Base-by-base conservation (phyloP, 1,140 invertebrate genomes). In the Rhagoletis zephyria region DNA sequence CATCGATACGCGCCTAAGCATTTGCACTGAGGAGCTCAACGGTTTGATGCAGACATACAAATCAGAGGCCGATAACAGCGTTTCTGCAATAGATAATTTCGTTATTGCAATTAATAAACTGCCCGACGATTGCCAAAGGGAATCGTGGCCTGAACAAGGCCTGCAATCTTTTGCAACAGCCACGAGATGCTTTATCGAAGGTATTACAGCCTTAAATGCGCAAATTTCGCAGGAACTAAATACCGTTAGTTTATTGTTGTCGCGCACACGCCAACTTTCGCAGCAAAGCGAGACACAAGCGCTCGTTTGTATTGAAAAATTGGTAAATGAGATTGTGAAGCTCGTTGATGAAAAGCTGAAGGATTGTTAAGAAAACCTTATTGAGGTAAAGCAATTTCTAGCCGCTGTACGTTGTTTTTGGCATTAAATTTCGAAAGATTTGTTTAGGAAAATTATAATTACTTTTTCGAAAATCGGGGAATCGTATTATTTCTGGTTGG, bases 111-210 rank as follows among this genome's bases (percentile, higher is more conserved):
- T 85, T 42, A 14, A 59, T 30, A 59, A 59, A 59, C 59, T 85
- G 30, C 51, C 81, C 19, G 40, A 59, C 19, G 19, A 19, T 4
- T 85, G 81, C 16, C n/a, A 59, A 10, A 14, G 45, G 3, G 40
- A 42, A 5, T 48, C 42, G 40, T 4, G 4, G 42, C 7, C 12
- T 48, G 14, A 48, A 16, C 4, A 6, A 12, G 10, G 12, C 12
- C 16, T 40, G 0, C 48, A 12, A 3, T 10, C 16, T 40, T 85
- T 85, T 16, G 48, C 81, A 1, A 30, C 7, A 2, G 7, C 5
- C 10, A 85, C 81, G 9, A 59, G 1, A 59, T 85, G 81, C 19
- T 85, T 85, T 10, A 51, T 85, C 51, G 59, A 85, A 19, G 12
- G 81, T 3, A 85, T 85, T 7, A 14, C 51, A 12, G 48, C 9